A percentile compares a stretch with the other conserved stretches of the same genome.
Evolutionary conservation across 2,797 vertebrate genomes (phyloP).

Genomic region (Tadarida brasiliensis): DNA sequence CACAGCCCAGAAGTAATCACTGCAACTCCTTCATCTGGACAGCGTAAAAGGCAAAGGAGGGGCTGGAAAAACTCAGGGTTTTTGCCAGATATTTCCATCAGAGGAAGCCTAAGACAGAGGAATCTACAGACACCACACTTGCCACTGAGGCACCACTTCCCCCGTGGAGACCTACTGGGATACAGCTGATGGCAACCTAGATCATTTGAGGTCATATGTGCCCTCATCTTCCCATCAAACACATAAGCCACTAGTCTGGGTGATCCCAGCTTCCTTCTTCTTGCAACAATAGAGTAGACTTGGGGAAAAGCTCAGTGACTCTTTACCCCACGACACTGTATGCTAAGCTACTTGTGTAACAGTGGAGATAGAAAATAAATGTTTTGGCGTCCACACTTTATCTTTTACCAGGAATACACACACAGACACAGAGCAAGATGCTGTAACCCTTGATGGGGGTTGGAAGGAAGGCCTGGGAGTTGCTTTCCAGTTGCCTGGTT

Average conservation of each 20-base stretch:
- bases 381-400: neutral
- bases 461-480: neutral
- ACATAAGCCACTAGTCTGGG: neutral
- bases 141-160: neutral
- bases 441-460: accelerated
- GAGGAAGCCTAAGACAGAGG: constrained; percentile 21
- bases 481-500: neutral
- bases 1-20: constrained; percentile 81
- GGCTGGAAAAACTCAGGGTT: constrained; percentile 53
- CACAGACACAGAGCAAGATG: neutral
- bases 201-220: neutral
- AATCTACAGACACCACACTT: neutral
- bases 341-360: neutral
- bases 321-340: neutral
- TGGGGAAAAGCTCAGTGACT: neutral
- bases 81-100: constrained; percentile 30
- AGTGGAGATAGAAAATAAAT: neutral
- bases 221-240: neutral
- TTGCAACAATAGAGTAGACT: neutral
- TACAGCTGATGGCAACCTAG: neutral
- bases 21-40: constrained; percentile 74
- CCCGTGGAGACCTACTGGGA: neutral
- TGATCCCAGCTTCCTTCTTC: neutral
- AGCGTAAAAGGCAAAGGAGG: constrained; percentile 64
- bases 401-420: neutral